Percentiles rank a stretch among this genome's conserved stretches.
These are phyloP conservation scores for Acanthochromis polyacanthus DNA, from an alignment of 2,113 vertebrate species.

Conservation along the genomic window DNA sequence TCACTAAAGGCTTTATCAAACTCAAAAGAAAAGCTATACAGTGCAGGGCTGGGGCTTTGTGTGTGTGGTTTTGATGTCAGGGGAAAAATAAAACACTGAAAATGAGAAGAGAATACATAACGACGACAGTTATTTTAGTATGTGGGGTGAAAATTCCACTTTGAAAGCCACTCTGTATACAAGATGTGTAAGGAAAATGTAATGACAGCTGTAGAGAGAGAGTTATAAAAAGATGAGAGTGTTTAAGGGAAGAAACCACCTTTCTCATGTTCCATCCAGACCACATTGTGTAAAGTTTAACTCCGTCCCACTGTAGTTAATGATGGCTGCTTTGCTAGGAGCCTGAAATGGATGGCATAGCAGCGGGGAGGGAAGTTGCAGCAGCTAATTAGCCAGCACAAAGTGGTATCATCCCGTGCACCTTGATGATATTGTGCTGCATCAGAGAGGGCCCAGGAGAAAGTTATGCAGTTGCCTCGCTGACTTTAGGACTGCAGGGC, in stretches of 20 bases:
- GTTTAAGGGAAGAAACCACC: slow-evolving; percentile 24
- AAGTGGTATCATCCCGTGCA: slow-evolving; percentile 69
- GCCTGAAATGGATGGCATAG: slow-evolving; percentile 70
- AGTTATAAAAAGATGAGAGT: slow-evolving; percentile 34
- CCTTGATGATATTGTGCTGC: slow-evolving; percentile 69
- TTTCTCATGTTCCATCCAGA: slow-evolving; percentile 34
- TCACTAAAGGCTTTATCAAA: slow-evolving; percentile 73
- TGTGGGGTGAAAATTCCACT: slow-evolving; percentile 10
- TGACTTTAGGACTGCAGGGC: slow-evolving; percentile 21
- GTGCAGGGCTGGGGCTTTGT: slow-evolving; percentile 22
- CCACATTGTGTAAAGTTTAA: slow-evolving; percentile 13
- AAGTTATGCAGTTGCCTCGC: slow-evolving; percentile 41
- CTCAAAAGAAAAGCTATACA: slow-evolving; percentile 64
- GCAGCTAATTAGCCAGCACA: slow-evolving; percentile 78
- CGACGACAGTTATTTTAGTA: slow-evolving; percentile 20
- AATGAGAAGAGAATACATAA: slow-evolving; percentile 31
- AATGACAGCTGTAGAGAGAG: slow-evolving; percentile 25
- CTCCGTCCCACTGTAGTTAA: slow-evolving; percentile 51
- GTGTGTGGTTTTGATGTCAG: slow-evolving; percentile 23
- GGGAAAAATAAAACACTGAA: slow-evolving; percentile 46
- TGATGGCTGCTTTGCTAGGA: slow-evolving; percentile 56
- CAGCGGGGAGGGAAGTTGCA: slow-evolving; percentile 61
- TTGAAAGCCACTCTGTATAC: slow-evolving; percentile 14
- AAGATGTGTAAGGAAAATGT: slow-evolving; percentile 20
- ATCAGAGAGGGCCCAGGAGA: slow-evolving; percentile 30